Evolutionary conservation across 1,140 invertebrate species (phyloP).

Genomic region (Camponotus floridanus): DNA sequence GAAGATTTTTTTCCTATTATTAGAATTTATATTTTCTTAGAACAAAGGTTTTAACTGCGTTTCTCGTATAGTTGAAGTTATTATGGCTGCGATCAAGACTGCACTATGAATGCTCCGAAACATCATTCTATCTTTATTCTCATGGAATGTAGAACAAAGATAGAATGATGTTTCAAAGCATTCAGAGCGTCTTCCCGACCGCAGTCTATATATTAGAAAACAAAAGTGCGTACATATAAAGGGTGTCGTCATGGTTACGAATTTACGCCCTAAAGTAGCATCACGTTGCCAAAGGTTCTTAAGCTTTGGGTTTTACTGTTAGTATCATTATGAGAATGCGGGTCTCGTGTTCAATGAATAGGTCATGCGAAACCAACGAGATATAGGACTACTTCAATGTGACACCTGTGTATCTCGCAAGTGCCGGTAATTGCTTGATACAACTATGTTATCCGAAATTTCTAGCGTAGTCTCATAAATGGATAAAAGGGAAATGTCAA

Average conservation of each 20-base stretch:
- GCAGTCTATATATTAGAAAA: constrained; percentile 49
- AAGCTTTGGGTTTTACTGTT: constrained; percentile 44
- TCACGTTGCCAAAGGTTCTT: constrained; percentile 63
- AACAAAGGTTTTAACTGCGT: constrained; percentile 14
- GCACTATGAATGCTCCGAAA: too few species aligned
- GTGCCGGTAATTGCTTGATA: constrained; percentile 31
- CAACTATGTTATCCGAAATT: constrained; percentile 21
- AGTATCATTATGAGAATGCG: constrained; percentile 19
- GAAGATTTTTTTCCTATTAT: background rate
- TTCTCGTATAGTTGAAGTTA: constrained; percentile 35
- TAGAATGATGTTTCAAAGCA: too few species aligned
- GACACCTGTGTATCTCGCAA: background rate
- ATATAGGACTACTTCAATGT: constrained; percentile 28
- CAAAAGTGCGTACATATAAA: constrained; percentile 3
- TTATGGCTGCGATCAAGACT: too few species aligned
- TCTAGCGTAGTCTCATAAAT: background rate
- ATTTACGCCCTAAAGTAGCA: constrained; percentile 50
- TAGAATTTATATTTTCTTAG: background rate
- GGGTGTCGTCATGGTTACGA: constrained; percentile 67
- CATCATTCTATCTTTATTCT: too few species aligned
- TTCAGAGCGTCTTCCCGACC: too few species aligned
- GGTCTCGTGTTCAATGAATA: constrained; percentile 53
- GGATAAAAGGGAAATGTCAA: background rate
- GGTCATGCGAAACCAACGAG: constrained; percentile 44
- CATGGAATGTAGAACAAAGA: too few species aligned